Evolutionary conservation across 2,797 vertebrate genomes (phyloP), one percentile per base, ranked within the genome.

Genomic region (Darevskia nairensis): DNA sequence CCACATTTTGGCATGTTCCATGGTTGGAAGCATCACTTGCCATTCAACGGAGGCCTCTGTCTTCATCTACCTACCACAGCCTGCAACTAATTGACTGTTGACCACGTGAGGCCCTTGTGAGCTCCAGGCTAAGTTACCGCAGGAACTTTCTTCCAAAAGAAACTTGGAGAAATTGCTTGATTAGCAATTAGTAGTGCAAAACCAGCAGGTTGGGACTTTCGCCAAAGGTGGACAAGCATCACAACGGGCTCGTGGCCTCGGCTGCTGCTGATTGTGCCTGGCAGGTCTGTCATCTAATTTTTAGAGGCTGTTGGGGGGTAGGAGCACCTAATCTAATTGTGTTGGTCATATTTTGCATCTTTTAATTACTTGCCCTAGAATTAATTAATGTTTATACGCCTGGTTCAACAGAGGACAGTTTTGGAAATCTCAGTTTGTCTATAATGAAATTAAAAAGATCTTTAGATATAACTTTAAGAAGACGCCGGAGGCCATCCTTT

Each of bases 231-330:
- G 94, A 96, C 96, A 97, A 97, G 97, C 96, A 95, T 86, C 92
- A 96, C 95, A 96, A 96, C 55, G 80, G 96, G 91, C 95, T 91
- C 90, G 94, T 46, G 25, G 25, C 11, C 23, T n/a, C 50, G 25
- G 50, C 50, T 55, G 25, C 69, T 71, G 41, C 88, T 94, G 94
- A 79, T 93, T 85, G 95, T 94, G 91, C 95, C 96, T 97, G 97
- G 97, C 97, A 97, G 92, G 95, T 96, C 92, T 98, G 97, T 97
- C 97, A 97, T 96, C 95, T 98, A 96, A 98, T 98, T 98, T 97
- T 95, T 44, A 86, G 80, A 50, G 85, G 80, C 9, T 66, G 75
- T 23, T 35, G 44, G 69, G 50, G 50, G n/a, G 82, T 85, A 1
- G 66, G 89, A 91, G 82, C 68, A 0, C 39, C 92, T 80, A 10